These are phyloP conservation scores for Oxycera nigricornis DNA, from an alignment of 2,888 invertebrate genomes.

Conservation along the genomic window DNA sequence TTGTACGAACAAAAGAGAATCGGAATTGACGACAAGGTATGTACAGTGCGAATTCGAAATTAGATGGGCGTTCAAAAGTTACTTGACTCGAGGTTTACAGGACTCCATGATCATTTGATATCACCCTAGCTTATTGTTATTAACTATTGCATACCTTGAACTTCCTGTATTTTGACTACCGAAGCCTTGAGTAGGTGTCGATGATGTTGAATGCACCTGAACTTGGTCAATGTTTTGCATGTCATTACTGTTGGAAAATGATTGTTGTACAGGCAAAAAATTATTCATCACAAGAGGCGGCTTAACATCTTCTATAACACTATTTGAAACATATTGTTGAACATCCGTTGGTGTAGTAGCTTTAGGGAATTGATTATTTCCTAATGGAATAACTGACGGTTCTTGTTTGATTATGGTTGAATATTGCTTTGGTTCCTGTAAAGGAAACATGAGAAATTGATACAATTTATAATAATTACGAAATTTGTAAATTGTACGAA, in stretches of 20 bases:
- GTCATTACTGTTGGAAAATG: constrained; percentile 23
- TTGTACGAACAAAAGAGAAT: no score
- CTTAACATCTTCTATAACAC: constrained; percentile 24
- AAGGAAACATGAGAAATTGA: neutral
- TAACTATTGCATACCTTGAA: constrained; percentile 23
- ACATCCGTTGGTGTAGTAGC: neutral
- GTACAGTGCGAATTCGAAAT: no score
- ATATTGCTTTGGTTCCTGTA: constrained; percentile 37
- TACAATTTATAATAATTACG: neutral
- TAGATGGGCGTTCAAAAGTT: no score
- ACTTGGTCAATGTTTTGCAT: constrained; percentile 13
- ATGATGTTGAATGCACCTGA: constrained; percentile 26
- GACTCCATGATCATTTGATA: no score
- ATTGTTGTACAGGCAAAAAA: constrained; percentile 18
- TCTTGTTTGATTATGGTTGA: constrained; percentile 29
- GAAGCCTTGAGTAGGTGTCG: constrained; percentile 29
- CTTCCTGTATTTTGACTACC: constrained; percentile 24
- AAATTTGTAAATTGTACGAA: neutral
- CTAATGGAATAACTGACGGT: constrained; percentile 33
- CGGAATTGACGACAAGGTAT: no score
- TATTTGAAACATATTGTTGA: constrained; percentile 21
- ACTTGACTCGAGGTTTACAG: no score
- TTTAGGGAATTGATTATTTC: constrained; percentile 18
- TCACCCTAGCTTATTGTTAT: no score
- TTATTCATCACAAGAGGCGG: constrained; percentile 17